Evolutionary conservation across 2,888 invertebrate species (phyloP).

Genomic region (Ametastegia equiseti): DNA sequence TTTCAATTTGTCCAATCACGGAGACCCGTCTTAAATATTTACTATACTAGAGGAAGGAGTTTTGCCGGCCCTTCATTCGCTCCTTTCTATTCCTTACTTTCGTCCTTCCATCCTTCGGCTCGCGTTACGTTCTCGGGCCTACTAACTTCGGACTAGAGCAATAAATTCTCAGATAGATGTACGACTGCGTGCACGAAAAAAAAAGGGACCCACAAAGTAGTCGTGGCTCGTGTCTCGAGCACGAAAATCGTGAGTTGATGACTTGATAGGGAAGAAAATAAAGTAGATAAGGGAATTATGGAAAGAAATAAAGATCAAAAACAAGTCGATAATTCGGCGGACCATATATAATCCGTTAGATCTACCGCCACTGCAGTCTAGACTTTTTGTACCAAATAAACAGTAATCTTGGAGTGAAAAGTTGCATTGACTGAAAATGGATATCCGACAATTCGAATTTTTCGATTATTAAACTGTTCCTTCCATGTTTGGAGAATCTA

Average conservation of each 20-base stretch:
- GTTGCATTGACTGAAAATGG: no score
- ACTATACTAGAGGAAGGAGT: conserved; percentile 16
- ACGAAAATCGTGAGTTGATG: background rate
- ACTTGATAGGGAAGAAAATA: background rate
- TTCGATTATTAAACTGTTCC: no score
- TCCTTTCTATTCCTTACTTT: background rate
- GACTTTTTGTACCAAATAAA: no score
- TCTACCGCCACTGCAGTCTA: no score
- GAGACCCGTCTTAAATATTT: conserved; percentile 48
- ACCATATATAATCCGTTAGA: no score
- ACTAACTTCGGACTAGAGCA: conserved; percentile 3
- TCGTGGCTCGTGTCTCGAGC: background rate
- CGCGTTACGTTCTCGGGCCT: background rate
- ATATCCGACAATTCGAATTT: no score
- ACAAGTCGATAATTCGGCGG: no score
- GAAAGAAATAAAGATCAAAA: no score
- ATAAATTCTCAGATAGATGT: conserved; percentile 13
- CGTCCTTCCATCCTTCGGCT: background rate
- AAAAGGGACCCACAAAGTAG: background rate
- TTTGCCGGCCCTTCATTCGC: background rate
- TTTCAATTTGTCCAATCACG: conserved; percentile 53
- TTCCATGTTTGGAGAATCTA: no score
- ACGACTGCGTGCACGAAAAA: background rate
- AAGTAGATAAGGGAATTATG: background rate
- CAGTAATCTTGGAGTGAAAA: no score